Percentiles rank a stretch among this genome's conserved stretches.
phyloP scores from a whole-genome alignment of 37 sponge, comb jelly and placozoan species.

The Spongilla lacustris region DNA sequence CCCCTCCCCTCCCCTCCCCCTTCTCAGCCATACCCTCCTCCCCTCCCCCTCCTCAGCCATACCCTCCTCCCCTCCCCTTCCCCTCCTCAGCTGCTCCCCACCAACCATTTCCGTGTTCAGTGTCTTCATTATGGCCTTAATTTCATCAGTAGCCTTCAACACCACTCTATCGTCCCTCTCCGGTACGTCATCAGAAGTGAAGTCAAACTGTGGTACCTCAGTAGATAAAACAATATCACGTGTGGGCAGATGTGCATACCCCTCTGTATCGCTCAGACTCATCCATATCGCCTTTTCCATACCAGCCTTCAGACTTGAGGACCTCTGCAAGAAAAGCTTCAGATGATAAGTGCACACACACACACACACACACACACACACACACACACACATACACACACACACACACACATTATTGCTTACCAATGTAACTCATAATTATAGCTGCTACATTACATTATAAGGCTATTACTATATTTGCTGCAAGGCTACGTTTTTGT shows the following conservation, averaged over 20 bases:
- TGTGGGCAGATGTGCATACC: neutral
- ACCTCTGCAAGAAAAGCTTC: conserved; percentile 15
- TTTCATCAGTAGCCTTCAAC: conserved; percentile 6
- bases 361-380: neutral
- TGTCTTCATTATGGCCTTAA: neutral
- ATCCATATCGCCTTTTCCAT: neutral
- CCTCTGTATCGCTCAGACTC: conserved; percentile 13
- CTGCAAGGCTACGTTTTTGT: no score
- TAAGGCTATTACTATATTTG: no score
- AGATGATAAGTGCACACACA: neutral
- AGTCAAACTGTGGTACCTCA: conserved; percentile 67
- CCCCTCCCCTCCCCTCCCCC: no score
- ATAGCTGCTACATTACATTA: no score
- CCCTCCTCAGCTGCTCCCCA: no score
- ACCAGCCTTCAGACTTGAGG: conserved; percentile 20
- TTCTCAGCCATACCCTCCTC: no score
- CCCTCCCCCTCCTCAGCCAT: no score
- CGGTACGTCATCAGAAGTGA: conserved; percentile 49
- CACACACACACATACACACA: neutral
- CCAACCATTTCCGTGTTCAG: conserved; percentile 31
- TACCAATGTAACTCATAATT: neutral
- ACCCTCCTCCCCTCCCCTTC: no score
- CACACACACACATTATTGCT: no score
- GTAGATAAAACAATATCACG: no score
- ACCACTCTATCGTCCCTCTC: conserved; percentile 48